Evolutionary conservation across 2,113 vertebrate species (phyloP).

Genomic region (Nothocercus julius): DNA sequence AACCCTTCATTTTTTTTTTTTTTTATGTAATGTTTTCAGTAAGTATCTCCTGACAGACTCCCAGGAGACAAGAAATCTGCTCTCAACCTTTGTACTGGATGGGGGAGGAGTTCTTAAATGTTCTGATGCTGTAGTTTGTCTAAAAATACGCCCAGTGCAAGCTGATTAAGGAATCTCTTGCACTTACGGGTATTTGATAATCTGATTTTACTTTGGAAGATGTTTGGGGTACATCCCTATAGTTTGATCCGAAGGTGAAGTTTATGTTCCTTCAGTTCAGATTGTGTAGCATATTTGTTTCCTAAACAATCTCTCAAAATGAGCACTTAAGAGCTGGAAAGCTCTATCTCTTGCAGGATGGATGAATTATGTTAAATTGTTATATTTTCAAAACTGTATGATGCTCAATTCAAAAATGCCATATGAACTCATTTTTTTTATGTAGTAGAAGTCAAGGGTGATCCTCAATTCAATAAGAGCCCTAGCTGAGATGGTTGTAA

Average conservation of each 20-base stretch:
- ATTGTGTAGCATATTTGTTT: constrained; percentile 53
- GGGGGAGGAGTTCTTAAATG: constrained; percentile 25
- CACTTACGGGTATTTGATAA: constrained; percentile 30
- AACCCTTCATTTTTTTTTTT: constrained; percentile 40
- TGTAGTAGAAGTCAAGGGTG: neutral
- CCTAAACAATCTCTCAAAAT: constrained; percentile 44
- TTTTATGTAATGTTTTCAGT: neutral
- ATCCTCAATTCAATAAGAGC: neutral
- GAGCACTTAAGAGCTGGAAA: constrained; percentile 19
- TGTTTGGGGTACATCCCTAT: constrained; percentile 33
- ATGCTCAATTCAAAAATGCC: neutral
- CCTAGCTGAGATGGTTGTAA: neutral
- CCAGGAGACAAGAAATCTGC: constrained; percentile 13
- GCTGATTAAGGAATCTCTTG: constrained; percentile 35
- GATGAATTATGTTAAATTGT: neutral
- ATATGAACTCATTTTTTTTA: neutral
- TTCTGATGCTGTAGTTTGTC: constrained; percentile 48
- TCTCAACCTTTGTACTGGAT: constrained; percentile 33
- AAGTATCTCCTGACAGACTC: constrained; percentile 15
- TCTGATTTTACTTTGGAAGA: constrained; percentile 34
- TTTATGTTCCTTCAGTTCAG: constrained; percentile 48
- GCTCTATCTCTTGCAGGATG: neutral
- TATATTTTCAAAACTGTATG: neutral
- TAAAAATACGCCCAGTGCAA: neutral
- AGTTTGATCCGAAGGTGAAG: constrained; percentile 19